phyloP scores from a whole-genome alignment of 1,140 invertebrate species.

The Sweltsa coloradensis region DNA sequence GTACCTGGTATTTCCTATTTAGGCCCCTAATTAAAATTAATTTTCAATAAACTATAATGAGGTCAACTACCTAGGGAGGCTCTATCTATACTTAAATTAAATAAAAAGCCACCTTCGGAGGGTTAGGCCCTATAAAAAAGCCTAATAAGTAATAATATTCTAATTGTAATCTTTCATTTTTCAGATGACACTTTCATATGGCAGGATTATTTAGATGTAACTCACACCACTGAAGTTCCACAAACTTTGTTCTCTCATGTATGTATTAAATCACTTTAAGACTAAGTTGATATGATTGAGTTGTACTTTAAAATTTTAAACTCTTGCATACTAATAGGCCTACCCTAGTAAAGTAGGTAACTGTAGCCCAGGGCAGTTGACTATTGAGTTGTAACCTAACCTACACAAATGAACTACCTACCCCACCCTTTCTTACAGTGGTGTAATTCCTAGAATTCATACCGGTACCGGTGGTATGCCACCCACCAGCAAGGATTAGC shows the following conservation, averaged over 20 bases:
- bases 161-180: not conserved
- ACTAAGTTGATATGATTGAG: not conserved
- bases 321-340: not conserved
- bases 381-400: not conserved
- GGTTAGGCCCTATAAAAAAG: too few relatives aligned
- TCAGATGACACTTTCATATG: conserved; percentile 26
- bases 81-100: not conserved
- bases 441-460: not conserved
- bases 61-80: not conserved
- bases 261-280: conserved; percentile 7
- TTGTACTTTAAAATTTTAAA: conserved; percentile 4
- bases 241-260: conserved; percentile 31
- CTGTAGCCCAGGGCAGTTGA: not conserved
- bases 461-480: too few relatives aligned
- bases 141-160: not conserved
- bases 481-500: too few relatives aligned
- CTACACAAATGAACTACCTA: not conserved
- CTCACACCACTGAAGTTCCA: conserved; percentile 30
- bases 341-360: too few relatives aligned
- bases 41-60: not conserved
- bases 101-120: not conserved
- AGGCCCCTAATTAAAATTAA: not conserved
- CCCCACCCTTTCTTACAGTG: not conserved
- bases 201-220: conserved; percentile 36
- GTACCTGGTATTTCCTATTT: too few relatives aligned